Conservation (phyloP, 2,888 invertebrate genomes). For the Altica lythri region DNA sequence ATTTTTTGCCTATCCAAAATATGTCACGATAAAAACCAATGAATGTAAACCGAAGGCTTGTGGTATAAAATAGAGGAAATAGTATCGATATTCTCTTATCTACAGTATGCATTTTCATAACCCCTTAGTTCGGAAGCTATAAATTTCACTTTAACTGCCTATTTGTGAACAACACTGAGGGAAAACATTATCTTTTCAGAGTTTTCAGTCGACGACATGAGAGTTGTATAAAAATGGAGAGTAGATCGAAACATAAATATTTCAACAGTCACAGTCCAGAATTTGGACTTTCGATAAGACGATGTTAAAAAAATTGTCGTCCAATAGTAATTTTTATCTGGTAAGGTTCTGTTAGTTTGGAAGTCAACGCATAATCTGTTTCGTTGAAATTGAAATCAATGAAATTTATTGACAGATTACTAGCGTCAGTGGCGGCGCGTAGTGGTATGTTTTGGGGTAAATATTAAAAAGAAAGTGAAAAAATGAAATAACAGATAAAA, state of each 20-base stretch:
- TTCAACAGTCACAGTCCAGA: background rate
- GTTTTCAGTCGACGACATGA: slow-evolving; percentile 1
- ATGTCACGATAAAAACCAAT: slow-evolving; percentile 8
- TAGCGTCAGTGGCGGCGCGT: too few species aligned
- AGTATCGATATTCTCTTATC: slow-evolving; percentile 13
- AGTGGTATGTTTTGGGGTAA: too few species aligned
- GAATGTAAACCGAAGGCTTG: slow-evolving; percentile 2
- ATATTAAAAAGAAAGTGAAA: too few species aligned
- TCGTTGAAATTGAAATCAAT: too few species aligned
- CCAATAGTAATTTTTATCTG: too few species aligned
- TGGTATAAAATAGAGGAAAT: background rate
- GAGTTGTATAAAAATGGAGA: slow-evolving; percentile 11
- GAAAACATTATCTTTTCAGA: slow-evolving; percentile 15
- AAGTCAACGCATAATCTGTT: too few species aligned
- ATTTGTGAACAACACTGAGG: slow-evolving; percentile 20
- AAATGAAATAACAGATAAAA: too few species aligned
- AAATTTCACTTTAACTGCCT: slow-evolving; percentile 19
- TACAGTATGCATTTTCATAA: slow-evolving; percentile 14
- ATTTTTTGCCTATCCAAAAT: too few species aligned
- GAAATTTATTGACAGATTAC: too few species aligned
- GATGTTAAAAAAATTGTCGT: too few species aligned
- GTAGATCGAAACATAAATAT: slow-evolving; percentile 9
- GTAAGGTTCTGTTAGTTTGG: too few species aligned
- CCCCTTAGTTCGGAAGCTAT: slow-evolving; percentile 12
- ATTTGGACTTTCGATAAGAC: too few species aligned